A percentile compares a stretch with the other conserved stretches of the same genome.
These are phyloP conservation scores for Xerus inauris DNA, from an alignment of 2,113 vertebrate genomes.

Conservation along the genomic window DNA sequence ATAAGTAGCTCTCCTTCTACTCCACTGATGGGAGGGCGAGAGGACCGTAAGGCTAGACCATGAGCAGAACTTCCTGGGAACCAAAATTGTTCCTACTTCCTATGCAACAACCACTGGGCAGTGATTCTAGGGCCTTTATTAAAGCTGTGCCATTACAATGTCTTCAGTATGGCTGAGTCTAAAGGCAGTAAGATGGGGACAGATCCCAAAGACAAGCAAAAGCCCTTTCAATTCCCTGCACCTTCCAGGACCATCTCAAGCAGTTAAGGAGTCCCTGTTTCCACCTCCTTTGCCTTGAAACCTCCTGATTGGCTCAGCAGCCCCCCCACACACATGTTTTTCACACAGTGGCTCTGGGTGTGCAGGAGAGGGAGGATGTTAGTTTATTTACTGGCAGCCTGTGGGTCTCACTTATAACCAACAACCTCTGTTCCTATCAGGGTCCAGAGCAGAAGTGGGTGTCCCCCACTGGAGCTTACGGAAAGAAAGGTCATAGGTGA, in stretches of 20 bases:
- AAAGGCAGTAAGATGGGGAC: not conserved
- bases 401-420: not conserved
- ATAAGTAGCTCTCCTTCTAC: not conserved
- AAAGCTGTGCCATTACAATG: not conserved
- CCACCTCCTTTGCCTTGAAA: not conserved
- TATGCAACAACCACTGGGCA: not conserved
- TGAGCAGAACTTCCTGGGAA: slow-evolving; percentile 10
- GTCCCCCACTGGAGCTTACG: not conserved
- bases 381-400: slow-evolving; percentile 74
- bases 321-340: not conserved
- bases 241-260: not conserved
- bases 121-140: not conserved
- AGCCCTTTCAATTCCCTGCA: not conserved
- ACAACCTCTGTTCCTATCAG: not conserved
- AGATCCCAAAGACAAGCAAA: not conserved
- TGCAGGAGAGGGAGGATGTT: slow-evolving; percentile 19
- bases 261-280: not conserved
- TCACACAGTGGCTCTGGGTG: slow-evolving; percentile 12
- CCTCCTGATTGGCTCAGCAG: slow-evolving; percentile 21
- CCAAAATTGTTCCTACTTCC: not conserved
- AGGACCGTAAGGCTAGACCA: not conserved
- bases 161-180: not conserved
- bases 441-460: not conserved
- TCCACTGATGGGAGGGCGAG: not conserved
- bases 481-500: not conserved